These are phyloP conservation scores for Cryptus armator DNA, from an alignment of 2,888 invertebrate genomes.

Conservation along the genomic window DNA sequence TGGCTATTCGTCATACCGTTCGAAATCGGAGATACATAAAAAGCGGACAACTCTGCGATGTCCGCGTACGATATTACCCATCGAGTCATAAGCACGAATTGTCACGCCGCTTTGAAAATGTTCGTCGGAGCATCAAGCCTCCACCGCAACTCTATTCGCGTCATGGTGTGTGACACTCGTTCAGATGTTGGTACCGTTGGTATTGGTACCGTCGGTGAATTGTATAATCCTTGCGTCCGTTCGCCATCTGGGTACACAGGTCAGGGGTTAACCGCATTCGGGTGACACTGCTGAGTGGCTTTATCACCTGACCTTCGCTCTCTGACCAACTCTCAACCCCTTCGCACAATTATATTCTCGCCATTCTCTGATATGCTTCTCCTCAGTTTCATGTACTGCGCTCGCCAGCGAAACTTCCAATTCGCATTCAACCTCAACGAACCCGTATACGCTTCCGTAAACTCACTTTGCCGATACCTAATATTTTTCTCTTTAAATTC, in stretches of 20 bases:
- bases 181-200: neutral
- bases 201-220: slow-evolving; percentile 31
- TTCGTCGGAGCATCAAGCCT: no score
- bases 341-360: slow-evolving; percentile 13
- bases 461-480: neutral
- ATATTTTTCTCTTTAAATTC: neutral
- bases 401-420: slow-evolving; percentile 15
- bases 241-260: slow-evolving; percentile 48
- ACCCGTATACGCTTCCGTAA: neutral
- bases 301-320: slow-evolving; percentile 52
- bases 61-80: no score
- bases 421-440: slow-evolving; percentile 10
- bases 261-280: slow-evolving; percentile 60
- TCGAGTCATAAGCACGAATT: no score
- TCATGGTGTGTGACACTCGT: no score
- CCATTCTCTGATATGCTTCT: neutral
- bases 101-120: no score
- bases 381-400: neutral
- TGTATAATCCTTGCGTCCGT: neutral
- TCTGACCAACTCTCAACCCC: slow-evolving; percentile 7
- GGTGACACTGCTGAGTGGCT: slow-evolving; percentile 57
- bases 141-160: no score
- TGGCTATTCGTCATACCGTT: no score
- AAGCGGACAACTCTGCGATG: no score
- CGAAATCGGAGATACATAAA: no score